Conservation (phyloP, 1,140 invertebrate genomes). For the Centruroides sculpturatus region DNA sequence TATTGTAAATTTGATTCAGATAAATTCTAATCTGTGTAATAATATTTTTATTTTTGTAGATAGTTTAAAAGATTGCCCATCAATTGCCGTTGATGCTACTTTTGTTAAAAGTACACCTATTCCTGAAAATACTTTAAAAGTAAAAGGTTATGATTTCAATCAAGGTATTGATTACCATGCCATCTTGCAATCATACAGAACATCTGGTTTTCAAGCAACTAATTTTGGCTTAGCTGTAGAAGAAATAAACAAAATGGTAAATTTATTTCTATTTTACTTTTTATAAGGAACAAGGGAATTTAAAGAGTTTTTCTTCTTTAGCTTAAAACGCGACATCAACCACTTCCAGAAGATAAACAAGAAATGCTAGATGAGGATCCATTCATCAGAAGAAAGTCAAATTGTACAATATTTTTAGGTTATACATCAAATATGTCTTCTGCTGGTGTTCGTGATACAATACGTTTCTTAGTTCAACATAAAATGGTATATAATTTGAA, state of each 20-base stretch:
- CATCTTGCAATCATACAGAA: constrained; percentile 61
- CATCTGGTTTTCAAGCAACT: constrained; percentile 90
- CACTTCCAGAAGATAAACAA: constrained; percentile 43
- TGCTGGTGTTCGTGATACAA: constrained; percentile 80
- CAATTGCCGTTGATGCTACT: not conserved
- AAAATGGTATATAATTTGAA: constrained; percentile 42
- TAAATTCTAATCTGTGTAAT: too few relatives aligned
- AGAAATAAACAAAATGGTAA: constrained; percentile 85
- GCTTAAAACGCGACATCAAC: constrained; percentile 42
- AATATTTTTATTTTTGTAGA: too few relatives aligned
- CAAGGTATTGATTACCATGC: constrained; percentile 74
- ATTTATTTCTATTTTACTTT: constrained; percentile 9
- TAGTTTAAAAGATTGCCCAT: too few relatives aligned
- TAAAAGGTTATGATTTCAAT: constrained; percentile 77
- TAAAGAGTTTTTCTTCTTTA: constrained; percentile 12
- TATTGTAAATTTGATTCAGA: too few relatives aligned
- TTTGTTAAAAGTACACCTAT: constrained; percentile 3
- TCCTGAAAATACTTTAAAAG: constrained; percentile 3
- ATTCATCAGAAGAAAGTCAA: constrained; percentile 57
- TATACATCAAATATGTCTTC: constrained; percentile 98
- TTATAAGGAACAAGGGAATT: constrained; percentile 16
- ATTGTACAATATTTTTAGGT: constrained; percentile 93
- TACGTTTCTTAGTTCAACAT: constrained; percentile 78
- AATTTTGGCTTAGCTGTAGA: constrained; percentile 80
- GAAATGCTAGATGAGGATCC: constrained; percentile 52